Percentiles rank a stretch among this genome's conserved stretches.
phyloP scores from a whole-genome alignment of 2,888 invertebrate species.

The Bruchidius siliquastri region DNA sequence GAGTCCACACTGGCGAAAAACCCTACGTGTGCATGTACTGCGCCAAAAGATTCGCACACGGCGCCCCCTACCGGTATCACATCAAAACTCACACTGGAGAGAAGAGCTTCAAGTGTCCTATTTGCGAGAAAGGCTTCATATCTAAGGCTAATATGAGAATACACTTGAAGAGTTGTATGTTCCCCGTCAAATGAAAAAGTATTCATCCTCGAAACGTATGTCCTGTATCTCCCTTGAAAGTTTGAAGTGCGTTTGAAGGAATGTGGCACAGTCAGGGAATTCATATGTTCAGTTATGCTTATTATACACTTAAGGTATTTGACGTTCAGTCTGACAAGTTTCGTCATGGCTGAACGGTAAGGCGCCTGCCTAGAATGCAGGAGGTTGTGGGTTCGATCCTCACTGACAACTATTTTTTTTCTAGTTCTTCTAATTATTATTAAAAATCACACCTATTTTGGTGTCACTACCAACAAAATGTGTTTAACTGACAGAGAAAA shows the following conservation, averaged over 20 bases:
- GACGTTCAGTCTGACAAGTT: too few relatives aligned
- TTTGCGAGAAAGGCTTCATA: constrained; percentile 23
- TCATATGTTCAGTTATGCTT: too few relatives aligned
- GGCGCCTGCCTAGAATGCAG: too few relatives aligned
- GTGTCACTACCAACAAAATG: too few relatives aligned
- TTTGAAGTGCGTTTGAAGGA: neutral
- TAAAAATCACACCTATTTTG: too few relatives aligned
- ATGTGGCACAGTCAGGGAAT: neutral
- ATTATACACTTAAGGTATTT: too few relatives aligned
- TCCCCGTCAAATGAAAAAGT: constrained; percentile 10
- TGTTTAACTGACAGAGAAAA: too few relatives aligned
- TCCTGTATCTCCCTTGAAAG: neutral
- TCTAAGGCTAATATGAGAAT: constrained; percentile 24
- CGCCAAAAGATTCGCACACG: constrained; percentile 47
- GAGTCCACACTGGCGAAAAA: constrained; percentile 34
- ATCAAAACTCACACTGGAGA: constrained; percentile 57
- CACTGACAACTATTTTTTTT: too few relatives aligned
- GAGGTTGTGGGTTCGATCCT: too few relatives aligned
- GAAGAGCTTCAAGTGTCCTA: constrained; percentile 48
- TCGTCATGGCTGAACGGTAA: too few relatives aligned
- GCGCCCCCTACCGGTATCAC: constrained; percentile 56
- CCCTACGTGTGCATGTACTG: constrained; percentile 31
- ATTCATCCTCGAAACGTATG: neutral
- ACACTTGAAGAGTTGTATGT: constrained; percentile 34
- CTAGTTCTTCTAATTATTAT: too few relatives aligned